These are phyloP conservation scores for Ranitomeya imitator DNA, from an alignment of 2,113 vertebrate species.

Conservation along the genomic window DNA sequence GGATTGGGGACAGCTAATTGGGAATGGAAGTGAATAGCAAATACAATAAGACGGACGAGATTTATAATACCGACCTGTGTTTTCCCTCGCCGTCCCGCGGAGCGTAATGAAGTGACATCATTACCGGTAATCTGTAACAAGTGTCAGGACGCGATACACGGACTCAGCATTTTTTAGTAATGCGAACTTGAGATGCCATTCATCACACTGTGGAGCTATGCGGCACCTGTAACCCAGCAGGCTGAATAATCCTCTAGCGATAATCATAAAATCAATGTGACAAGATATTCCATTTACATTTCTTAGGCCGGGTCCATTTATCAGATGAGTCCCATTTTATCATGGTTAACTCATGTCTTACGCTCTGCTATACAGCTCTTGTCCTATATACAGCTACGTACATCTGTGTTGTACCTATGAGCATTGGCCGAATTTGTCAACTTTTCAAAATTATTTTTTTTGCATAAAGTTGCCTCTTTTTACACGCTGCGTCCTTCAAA, in stretches of 20 bases:
- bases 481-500: no score
- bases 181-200: conserved; percentile 6
- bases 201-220: conserved; percentile 11
- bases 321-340: background rate
- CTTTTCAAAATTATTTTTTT: no score
- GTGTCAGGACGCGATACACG: background rate
- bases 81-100: background rate
- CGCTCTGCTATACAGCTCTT: background rate
- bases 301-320: background rate
- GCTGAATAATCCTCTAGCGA: conserved; percentile 4
- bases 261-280: conserved; percentile 35
- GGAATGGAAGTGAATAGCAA: background rate
- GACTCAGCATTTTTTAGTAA: conserved; percentile 23
- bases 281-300: conserved; percentile 15
- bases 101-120: background rate
- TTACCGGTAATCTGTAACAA: conserved; percentile 8
- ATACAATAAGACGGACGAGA: conserved; percentile 1
- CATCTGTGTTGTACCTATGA: no score
- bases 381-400: background rate
- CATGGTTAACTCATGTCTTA: background rate
- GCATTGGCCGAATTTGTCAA: no score
- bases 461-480: no score
- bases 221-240: background rate
- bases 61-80: background rate
- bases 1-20: background rate